Conservation (phyloP, 2,888 invertebrate genomes). For the Ectemnius lituratus region DNA sequence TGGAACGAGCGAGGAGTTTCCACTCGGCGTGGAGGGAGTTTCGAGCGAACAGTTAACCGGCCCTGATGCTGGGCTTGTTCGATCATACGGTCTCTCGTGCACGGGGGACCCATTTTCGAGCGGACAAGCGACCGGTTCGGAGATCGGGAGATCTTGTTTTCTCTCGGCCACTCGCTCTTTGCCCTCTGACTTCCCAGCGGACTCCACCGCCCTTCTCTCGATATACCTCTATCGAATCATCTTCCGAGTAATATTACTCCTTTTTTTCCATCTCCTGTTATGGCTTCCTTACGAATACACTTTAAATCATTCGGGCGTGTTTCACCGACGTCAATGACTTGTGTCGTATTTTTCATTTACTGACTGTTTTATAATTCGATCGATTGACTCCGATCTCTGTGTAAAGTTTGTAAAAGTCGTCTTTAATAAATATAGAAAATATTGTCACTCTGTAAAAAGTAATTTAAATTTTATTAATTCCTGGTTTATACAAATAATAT, state of each 20-base stretch:
- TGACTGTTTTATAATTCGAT: too few relatives aligned
- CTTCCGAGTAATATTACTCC: neutral
- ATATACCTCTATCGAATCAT: neutral
- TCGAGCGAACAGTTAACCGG: constrained; percentile 56
- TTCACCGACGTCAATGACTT: too few relatives aligned
- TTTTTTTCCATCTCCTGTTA: too few relatives aligned
- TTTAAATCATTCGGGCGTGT: too few relatives aligned
- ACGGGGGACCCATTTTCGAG: constrained; percentile 47
- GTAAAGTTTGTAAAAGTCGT: too few relatives aligned
- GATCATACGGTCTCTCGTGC: constrained; percentile 28
- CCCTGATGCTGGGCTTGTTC: constrained; percentile 53
- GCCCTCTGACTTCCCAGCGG: constrained; percentile 28
- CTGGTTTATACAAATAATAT: too few relatives aligned
- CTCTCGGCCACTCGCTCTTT: constrained; percentile 41
- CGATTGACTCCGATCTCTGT: too few relatives aligned
- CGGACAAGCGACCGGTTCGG: constrained; percentile 36
- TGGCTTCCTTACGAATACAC: too few relatives aligned
- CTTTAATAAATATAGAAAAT: too few relatives aligned
- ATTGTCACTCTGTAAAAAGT: too few relatives aligned
- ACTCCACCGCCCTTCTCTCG: constrained; percentile 15
- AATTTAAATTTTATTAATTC: too few relatives aligned
- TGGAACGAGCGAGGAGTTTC: constrained; percentile 61
- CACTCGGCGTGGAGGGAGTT: constrained; percentile 39
- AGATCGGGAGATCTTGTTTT: constrained; percentile 51
- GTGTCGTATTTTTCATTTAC: too few relatives aligned